Evolutionary conservation across 2,113 vertebrate genomes (phyloP), one percentile per base, ranked within the genome.

Genomic region (Aepyceros melampus): DNA sequence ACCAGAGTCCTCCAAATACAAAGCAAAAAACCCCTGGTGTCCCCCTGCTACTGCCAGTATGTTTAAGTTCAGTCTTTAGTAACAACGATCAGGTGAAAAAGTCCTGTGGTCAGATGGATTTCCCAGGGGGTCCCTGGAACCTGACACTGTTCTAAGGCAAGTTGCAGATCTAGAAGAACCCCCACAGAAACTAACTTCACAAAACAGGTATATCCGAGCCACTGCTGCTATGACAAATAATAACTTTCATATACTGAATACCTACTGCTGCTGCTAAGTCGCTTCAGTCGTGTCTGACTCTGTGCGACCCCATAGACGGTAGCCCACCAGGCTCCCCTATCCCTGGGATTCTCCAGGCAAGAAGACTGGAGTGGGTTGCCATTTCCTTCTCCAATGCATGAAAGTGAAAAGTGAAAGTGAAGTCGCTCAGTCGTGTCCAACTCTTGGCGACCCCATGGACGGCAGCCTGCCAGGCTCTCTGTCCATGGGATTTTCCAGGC

Each of bases 381-480:
- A 25, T 56, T 56, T 10, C 55, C 55, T 25, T 10, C 8, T 56
- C 8, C 23, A 56, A 25, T 25, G 23, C 55, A 25, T 4, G 55
- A 56, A 56, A 25, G 55, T 25, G 55, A 55, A 55, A 55, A 55
- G 55, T 23, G 55, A 10, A 56, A 56, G 55, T 11, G 55, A 56
- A 56, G 55, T 56, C 0, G 9, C 55, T 25, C 23, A 56, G 55
- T 56, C 23, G 1, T 56, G 55, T 56, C 55, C 0, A 3, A 25
- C 55, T 56, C 55, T 56, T 1, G 0, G 23, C 9, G 55, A 56
- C 23, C 55, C 23, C 55, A 56, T 56, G 55, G 55, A 25, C 9
- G 0, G 55, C 56, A 58, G 23, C 56, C 56, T 0, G 11, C 56
- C 23, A 58, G 10, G 9, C 56, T 5, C 56, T 27, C 56, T 1